Evolutionary conservation across 2,797 vertebrate genomes (phyloP), one percentile per base, ranked within the genome.

Genomic region (Cirrhinus mrigala): DNA sequence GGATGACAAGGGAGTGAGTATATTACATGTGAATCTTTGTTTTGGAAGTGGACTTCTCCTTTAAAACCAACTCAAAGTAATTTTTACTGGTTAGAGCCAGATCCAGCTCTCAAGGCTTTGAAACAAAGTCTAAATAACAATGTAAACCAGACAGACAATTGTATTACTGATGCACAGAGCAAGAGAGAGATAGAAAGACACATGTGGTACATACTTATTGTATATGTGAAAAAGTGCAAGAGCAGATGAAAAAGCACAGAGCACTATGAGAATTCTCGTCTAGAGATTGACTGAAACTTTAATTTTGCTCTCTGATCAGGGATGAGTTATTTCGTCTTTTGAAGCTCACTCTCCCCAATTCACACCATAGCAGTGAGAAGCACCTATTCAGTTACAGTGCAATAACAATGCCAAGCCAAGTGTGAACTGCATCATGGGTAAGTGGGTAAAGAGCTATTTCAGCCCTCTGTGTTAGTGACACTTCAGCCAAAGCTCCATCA

Each of bases 371-470:
- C 46, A 73, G 27, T 20, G 60, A 81, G 70, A 37, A 79, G 75
- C 83, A 79, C 70, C 76, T 79, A 85, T 79, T 84, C 76, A 66
- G 50, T 84, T 86, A 56, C 75, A 86, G 81, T 83, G 81, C 79
- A 81, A 82, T 82, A 89, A 73, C 68, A 71, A 81, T 81, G 73
- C 69, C 46, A 87, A 85, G 86, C 81, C 66, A 75, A 81, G 84
- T 84, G 81, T 79, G 74, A 89, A 83, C 81, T 84, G 78, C 86
- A 89, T 82, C 73, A 75, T 66, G 85, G 75, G 79, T 85, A 83
- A 84, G 80, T 83, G 73, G 71, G 58, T 87, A 84, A 85, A 90
- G 85, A 76, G 80, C 75, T 27, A 82, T 73, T 73, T 79, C 82
- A 83, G 64, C 76, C 71, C 48, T 78, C 48, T 78, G 66, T 85